phyloP scores from a whole-genome alignment of 2,797 vertebrate genomes.

The Buphagus erythrorhynchus region DNA sequence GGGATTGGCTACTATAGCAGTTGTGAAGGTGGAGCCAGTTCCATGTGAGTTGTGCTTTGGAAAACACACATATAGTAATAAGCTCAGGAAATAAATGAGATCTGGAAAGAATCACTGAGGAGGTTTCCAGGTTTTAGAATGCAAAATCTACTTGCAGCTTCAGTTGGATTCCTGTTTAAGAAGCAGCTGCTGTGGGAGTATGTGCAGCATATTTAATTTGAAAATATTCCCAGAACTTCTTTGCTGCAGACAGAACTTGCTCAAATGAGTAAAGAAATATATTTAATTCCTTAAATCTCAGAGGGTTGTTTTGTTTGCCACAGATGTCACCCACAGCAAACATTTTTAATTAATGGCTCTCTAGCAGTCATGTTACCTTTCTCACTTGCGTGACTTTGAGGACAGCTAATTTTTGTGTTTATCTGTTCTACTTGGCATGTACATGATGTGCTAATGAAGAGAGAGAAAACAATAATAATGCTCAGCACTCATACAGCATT shows the following conservation, averaged over 20 bases:
- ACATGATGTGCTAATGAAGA: slow-evolving; percentile 23
- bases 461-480: slow-evolving; percentile 9
- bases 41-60: background rate
- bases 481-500: background rate
- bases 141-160: background rate
- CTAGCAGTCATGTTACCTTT: background rate
- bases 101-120: background rate
- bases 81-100: background rate
- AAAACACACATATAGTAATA: background rate
- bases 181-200: background rate
- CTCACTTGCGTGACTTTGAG: background rate
- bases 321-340: background rate
- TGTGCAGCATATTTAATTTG: background rate
- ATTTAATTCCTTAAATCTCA: background rate
- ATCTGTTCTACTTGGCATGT: background rate
- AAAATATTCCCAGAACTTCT: background rate
- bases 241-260: background rate
- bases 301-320: background rate
- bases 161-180: background rate
- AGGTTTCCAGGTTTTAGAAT: background rate
- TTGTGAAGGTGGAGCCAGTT: background rate
- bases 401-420: slow-evolving; percentile 37
- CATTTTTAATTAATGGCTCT: background rate
- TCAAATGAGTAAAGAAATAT: background rate
- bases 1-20: background rate